Evolutionary conservation across 30 jellyfish, hydroid and myxozoan species (phyloP), one percentile per base, ranked within the genome.

Genomic region (Sanderia malayensis): DNA sequence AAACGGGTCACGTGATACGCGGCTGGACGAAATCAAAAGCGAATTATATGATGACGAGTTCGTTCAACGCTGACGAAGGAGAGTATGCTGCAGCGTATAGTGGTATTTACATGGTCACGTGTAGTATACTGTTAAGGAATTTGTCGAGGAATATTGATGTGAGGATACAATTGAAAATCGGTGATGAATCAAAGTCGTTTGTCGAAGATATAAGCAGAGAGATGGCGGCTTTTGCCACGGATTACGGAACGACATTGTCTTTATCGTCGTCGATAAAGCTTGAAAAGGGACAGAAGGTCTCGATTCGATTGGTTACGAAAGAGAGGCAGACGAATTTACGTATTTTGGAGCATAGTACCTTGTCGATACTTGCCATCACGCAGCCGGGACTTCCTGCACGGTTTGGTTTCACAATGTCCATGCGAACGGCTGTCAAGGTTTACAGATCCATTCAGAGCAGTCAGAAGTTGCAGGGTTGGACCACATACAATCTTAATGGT

Each of bases 71-170:
- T 6, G 58, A 23, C 21, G 41, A 24, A 2, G 94, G 94, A 8
- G 46, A n/a, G 44, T 82, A 70, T 64, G 24, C 0, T 21, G 82
- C 80, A 1, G 80, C 82, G 0, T 30, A 44, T 1, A 67, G 63
- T 26, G 86, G 94, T 0, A 33, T 82, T 26, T 82, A 58, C 44
- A 24, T 82, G 49, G 70, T 82, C 22, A 49, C 74, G 11, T 61
- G 83, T 74, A 60, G 67, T 19, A 33, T 82, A 4, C 13, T 61
- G 2, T 28, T 82, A 24, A 34, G 44, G 23, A 71, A 71, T 45
- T 24, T 61, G 19, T 7, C 80, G 23, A 60, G 9, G 1, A 17
- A 37, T 17, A 29, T 20, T 3, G 18, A 34, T n/a, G 63, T 71
- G 61, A 44, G 46, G 28, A n/a, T 70, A 0, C 75, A 31, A 46